Evolutionary conservation across 2,797 vertebrate genomes (phyloP), one percentile per base, ranked within the genome.

Genomic region (Coregonus suidteri): DNA sequence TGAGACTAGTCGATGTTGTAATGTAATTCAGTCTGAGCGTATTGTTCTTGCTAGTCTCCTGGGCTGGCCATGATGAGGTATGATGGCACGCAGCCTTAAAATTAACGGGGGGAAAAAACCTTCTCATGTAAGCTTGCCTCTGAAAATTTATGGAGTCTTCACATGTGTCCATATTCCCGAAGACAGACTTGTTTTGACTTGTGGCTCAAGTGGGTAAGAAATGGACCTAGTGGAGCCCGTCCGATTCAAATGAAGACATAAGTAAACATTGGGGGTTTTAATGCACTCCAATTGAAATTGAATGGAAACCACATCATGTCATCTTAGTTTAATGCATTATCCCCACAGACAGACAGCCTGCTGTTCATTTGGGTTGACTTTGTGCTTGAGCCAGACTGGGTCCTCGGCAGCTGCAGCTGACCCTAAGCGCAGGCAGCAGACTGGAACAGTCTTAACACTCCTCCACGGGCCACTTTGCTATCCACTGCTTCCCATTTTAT

Each of bases 391-490:
- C 80, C 77, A 74, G 73, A 66, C 25, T 25, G 11, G 20, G 78
- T 74, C 16, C 15, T 35, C 47, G 30, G 77, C 80, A 77, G 77
- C 74, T 82, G 83, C 56, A 62, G 74, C 51, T 31, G 72, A 59
- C 71, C 69, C 30, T 70, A 56, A 16, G 83, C 35, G 35, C 6
- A 37, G 54, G 84, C 71, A 88, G 75, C 74, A 83, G 83, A 88
- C 56, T 71, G 80, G 76, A 89, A 87, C 75, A 34, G 71, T 31
- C 71, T 82, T 83, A 79, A 82, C 73, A 37, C 71, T 74, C 82
- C 88, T 84, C 80, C 6, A 31, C n/a, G 71, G 84, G 37, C 73
- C 68, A 79, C 62, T 88, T 87, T 84, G n/a, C 75, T 77, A 75
- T 73, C 59, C 66, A 74, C 6, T 75, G 75, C 56, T 88, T 86